Evolutionary conservation across 1,140 invertebrate species (phyloP), one percentile per base, ranked within the genome.

Genomic region (Drosophila bocqueti): DNA sequence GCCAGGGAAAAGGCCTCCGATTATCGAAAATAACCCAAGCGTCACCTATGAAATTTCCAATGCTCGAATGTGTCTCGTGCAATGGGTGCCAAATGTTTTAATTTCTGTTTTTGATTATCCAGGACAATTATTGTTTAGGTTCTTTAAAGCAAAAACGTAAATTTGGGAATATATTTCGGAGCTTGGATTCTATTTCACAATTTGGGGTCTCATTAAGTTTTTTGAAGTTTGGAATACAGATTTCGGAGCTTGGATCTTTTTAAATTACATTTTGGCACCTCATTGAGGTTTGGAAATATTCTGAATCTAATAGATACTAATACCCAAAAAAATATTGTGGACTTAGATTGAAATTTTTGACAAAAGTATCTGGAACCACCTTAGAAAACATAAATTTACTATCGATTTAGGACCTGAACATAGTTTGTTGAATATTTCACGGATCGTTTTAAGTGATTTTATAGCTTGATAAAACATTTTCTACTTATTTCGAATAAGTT

Each of bases 31-130:
- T 45, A 80, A 66, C 36, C 46, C 52, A 50, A 46, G 66, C 52
- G 67, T 84, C 77, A 69, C 60, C 75, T 74, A 74, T 57, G 71
- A 76, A 65, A 73, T 87, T 76, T 67, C 47, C 45, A 76, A 79
- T 76, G 59, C 78, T 66, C 65, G 43, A 64, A 67, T 66, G 62
- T 72, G 50, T 63, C 75, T 49, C 31, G 43, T 46, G 73, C 79
- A 74, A 34, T 15, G 3, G 6, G 24, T 47, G 4, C 13, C 13
- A 4, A 31, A 9, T 43, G 40, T 69, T 21, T 49, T 18, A 38
- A 9, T 36, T 34, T 38, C n/a, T 58, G 24, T 4, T 18, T n/a
- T 8, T 38, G 29, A 68, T 55, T 60, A 43, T 38, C 24, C 24
- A 43, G 24, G 29, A 46, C n/a, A 10, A 55, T 36, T 34, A n/a